Conservation (phyloP, 2,797 vertebrate species). For the Botia almorhae region DNA sequence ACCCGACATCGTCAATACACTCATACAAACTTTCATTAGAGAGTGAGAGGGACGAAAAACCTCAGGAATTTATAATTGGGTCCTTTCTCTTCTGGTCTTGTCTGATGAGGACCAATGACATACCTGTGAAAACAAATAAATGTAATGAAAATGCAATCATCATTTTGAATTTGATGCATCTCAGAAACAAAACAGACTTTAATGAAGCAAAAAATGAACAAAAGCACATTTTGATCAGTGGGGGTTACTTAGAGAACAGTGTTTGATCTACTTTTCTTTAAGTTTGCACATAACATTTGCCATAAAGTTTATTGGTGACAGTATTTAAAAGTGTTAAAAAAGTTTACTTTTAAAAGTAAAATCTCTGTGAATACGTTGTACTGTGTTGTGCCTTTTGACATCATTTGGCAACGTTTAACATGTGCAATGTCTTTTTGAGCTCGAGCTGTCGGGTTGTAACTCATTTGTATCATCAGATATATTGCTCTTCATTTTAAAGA, state of each 20-base stretch:
- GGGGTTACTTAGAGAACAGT: conserved; percentile 61
- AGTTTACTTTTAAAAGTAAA: conserved; percentile 66
- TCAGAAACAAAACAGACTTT: conserved; percentile 61
- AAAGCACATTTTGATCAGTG: conserved; percentile 76
- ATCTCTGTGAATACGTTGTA: conserved; percentile 83
- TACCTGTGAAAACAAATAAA: conserved; percentile 74
- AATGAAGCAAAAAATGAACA: conserved; percentile 59
- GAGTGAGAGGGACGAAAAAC: conserved; percentile 89
- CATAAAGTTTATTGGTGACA: conserved; percentile 86
- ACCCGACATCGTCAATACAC: conserved; percentile 94
- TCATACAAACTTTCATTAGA: conserved; percentile 98
- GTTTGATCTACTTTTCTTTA: conserved; percentile 64
- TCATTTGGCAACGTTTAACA: conserved; percentile 69
- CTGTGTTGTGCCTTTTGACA: conserved; percentile 92
- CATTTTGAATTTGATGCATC: conserved; percentile 69
- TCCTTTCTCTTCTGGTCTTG: conserved; percentile 50
- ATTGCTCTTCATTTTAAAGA: conserved; percentile 65
- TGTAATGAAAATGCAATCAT: conserved; percentile 75
- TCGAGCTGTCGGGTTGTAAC: conserved; percentile 64
- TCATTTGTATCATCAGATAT: conserved; percentile 65
- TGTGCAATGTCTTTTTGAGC: conserved; percentile 62
- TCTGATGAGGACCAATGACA: conserved; percentile 68
- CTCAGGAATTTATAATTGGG: conserved; percentile 73
- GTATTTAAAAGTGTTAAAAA: conserved; percentile 77
- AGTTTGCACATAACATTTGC: conserved; percentile 89